Percentiles rank a stretch among this genome's conserved stretches.
Conservation (phyloP, 2,888 invertebrate genomes). For the Eulithis testata region DNA sequence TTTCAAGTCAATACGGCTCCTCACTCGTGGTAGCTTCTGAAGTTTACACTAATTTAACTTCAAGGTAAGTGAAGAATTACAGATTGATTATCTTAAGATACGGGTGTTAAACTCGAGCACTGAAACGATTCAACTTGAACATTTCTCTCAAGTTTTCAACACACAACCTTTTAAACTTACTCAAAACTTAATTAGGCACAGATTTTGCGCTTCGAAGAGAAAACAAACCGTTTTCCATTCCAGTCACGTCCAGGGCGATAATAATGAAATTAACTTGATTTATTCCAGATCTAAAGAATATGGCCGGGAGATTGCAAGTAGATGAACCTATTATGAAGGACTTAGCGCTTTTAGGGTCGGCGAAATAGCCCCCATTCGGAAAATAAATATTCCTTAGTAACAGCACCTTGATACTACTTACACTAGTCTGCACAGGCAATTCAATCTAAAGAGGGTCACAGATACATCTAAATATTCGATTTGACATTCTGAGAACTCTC, state of each 20-base stretch:
- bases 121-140: slow-evolving; percentile 38
- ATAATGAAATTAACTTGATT: slow-evolving; percentile 31
- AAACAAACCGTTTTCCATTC: slow-evolving; percentile 27
- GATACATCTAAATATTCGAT: background rate
- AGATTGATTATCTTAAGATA: background rate
- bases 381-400: background rate
- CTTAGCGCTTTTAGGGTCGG: background rate
- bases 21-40: background rate
- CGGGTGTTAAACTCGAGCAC: slow-evolving; percentile 15
- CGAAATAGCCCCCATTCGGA: background rate
- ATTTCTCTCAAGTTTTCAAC: slow-evolving; percentile 37
- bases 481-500: too few relatives aligned
- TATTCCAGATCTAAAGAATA: slow-evolving; percentile 28
- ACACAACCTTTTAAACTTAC: slow-evolving; percentile 43
- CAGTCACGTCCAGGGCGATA: slow-evolving; percentile 32
- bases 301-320: slow-evolving; percentile 15
- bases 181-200: slow-evolving; percentile 44
- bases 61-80: background rate
- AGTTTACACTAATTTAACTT: background rate
- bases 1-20: background rate
- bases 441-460: background rate
- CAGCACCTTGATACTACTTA: background rate
- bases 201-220: slow-evolving; percentile 38
- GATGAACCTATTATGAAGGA: background rate
- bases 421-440: too few relatives aligned